A percentile compares a stretch with the other conserved stretches of the same genome.
phyloP scores from a whole-genome alignment of 2,888 invertebrate species.

The Listrodromus nycthemerus region DNA sequence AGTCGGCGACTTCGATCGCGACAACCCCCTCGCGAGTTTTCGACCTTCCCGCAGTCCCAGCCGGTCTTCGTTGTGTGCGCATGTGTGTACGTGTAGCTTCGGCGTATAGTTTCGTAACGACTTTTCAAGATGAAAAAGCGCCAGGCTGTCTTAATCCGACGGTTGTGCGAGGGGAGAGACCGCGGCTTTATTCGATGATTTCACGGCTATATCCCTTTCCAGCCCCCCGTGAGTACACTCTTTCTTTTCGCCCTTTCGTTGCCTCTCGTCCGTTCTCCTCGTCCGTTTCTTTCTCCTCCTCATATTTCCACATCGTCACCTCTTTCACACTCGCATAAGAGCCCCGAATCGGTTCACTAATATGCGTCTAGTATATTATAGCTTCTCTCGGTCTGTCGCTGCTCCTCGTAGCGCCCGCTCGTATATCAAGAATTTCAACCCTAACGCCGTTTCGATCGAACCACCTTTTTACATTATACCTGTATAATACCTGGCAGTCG shows the following conservation, averaged over 20 bases:
- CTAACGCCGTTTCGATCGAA: constrained; percentile 55
- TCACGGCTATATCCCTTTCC: constrained; percentile 69
- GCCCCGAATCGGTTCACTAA: constrained; percentile 49
- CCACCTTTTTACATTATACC: constrained; percentile 41
- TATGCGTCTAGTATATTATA: constrained; percentile 41
- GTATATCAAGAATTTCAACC: constrained; percentile 67
- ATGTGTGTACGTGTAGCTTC: not conserved
- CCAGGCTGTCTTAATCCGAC: constrained; percentile 73
- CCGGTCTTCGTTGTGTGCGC: not conserved
- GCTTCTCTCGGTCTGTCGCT: constrained; percentile 27
- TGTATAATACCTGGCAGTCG: constrained; percentile 50
- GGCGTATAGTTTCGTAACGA: constrained; percentile 71
- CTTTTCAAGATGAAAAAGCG: constrained; percentile 69
- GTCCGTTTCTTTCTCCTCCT: constrained; percentile 20
- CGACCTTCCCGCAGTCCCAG: not conserved
- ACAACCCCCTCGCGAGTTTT: constrained; percentile 10
- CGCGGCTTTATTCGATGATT: constrained; percentile 70
- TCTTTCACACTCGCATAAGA: constrained; percentile 49
- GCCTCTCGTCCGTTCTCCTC: constrained; percentile 56
- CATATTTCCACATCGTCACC: constrained; percentile 28
- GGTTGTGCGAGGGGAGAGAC: constrained; percentile 68
- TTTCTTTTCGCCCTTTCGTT: constrained; percentile 59
- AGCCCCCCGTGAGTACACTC: constrained; percentile 56
- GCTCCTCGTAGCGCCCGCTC: constrained; percentile 35
- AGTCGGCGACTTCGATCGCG: not conserved